Percentiles rank a stretch among this genome's conserved stretches.
phyloP scores from a whole-genome alignment of 2,888 invertebrate genomes.

The Idaea biselata region DNA sequence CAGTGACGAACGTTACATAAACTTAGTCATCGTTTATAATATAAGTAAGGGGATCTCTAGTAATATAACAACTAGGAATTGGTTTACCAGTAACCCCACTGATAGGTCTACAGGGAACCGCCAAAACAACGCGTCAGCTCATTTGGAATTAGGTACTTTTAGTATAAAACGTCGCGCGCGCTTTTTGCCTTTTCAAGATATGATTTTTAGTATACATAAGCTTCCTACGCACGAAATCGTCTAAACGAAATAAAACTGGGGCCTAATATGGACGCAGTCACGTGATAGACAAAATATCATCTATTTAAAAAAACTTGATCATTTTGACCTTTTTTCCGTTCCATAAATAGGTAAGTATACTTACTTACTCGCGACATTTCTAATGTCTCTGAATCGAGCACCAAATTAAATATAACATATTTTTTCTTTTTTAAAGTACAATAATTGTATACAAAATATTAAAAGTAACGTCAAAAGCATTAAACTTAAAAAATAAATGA shows the following conservation, averaged over 20 bases:
- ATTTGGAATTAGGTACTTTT: slow-evolving; percentile 40
- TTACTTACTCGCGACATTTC: neutral
- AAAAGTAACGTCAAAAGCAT: neutral
- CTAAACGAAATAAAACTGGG: neutral
- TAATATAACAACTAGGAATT: neutral
- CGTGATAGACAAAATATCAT: neutral
- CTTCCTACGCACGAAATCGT: no score
- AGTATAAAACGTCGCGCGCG: slow-evolving; percentile 9
- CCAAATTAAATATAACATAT: neutral
- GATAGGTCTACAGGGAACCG: neutral
- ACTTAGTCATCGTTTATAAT: no score
- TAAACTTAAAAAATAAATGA: neutral
- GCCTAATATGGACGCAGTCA: neutral
- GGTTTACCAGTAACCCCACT: neutral
- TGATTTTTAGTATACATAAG: neutral
- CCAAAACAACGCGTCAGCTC: slow-evolving; percentile 25
- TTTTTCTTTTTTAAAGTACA: neutral
- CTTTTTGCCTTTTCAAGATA: neutral
- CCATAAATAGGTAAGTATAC: neutral
- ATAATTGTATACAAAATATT: slow-evolving; percentile 8
- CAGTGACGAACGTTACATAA: no score
- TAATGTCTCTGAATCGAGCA: neutral
- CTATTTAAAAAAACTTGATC: neutral
- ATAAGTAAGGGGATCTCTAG: no score
- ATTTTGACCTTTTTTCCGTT: no score